Evolutionary conservation across 2,113 vertebrate genomes (phyloP), one percentile per base, ranked within the genome.

Genomic region (Diadophis punctatus): DNA sequence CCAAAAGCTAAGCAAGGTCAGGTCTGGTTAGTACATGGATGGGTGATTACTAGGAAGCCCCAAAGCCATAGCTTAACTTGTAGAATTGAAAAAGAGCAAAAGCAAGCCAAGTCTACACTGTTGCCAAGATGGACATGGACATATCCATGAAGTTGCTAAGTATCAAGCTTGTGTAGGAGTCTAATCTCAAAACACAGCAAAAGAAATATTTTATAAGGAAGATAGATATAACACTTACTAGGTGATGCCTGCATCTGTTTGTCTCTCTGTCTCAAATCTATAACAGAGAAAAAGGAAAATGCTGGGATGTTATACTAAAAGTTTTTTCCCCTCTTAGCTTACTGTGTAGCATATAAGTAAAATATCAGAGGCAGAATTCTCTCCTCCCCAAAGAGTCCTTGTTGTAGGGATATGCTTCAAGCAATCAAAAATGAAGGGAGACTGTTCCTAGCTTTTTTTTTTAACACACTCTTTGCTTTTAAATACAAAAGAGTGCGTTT

Each of bases 351-450:
- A 18, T 58, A 88, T 52, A 48, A 18, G 1, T 20, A n/a, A 58
- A 84, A 0, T 8, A 25, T 2, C 34, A 9, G 48, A 90, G 91
- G 23, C 4, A 46, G 80, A 91, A 91, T 14, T 74, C 7, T 87
- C 91, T 27, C 53, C 68, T 12, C 92, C 39, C 2, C 30, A 1
- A 88, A 49, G 39, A 93, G 84, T 90, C 3, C 9, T 94, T 91
- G 90, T 10, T 90, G 8, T 2, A 90, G 91, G 55, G 46, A 3
- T 2, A 1, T 84, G 8, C 25, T 5, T 56, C 53, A 89, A 91
- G 48, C 86, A 63, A 5, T 43, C 7, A 85, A 95, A 94, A 80
- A 8, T 93, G 27, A 93, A 92, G 74, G 94, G 27, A 95, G 27
- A 87, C 74, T 0, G 85, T 93, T 94, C 93, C 27, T 20, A 16